Evolutionary conservation across 2,113 vertebrate genomes (phyloP), one percentile per base, ranked within the genome.

Genomic region (Poeciliopsis prolifica): DNA sequence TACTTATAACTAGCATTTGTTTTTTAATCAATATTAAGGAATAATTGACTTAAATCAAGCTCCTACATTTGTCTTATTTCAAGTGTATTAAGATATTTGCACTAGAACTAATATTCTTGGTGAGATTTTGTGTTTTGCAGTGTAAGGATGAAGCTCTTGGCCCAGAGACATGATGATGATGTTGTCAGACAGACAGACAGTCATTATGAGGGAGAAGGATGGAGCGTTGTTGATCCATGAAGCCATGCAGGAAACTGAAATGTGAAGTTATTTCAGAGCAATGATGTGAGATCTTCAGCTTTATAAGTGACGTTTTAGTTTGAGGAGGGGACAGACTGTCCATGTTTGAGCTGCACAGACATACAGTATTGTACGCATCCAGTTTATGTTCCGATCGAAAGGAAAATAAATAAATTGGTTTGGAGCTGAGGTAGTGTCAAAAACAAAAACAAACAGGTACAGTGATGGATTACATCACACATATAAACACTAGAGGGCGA

Each of bases 401-500:
- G 15, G 12, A 15, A 42, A 15, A 42, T 51, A 63, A 65, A 58
- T 7, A n/a, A 65, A 30, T 26, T 65, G n/a, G 17, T 66, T 74
- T 44, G 19, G 31, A 58, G 75, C n/a, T 68, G 30, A 70, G 19
- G 68, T 51, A 40, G n/a, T 51, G 71, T 63, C 68, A 61, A 72
- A 35, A 79, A 85, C 80, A 76, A 81, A 78, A 79, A 91, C 84
- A 91, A 58, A 78, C 80, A 89, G 19, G 65, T 77, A 83, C 77
- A 86, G 87, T 87, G 89, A 93, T 90, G 89, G 78, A 74, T 79
- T 89, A 89, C 92, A 84, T 89, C 87, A 91, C 91, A 91, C 74
- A 87, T 80, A 85, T 65, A 93, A 70, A 90, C 82, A 92, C 84
- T 87, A 64, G 91, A 74, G 65, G 68, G 62, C 30, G 84, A 58